Base-by-base conservation (phyloP, 2,797 vertebrate species). In the Pangasius sanitwongsei region DNA sequence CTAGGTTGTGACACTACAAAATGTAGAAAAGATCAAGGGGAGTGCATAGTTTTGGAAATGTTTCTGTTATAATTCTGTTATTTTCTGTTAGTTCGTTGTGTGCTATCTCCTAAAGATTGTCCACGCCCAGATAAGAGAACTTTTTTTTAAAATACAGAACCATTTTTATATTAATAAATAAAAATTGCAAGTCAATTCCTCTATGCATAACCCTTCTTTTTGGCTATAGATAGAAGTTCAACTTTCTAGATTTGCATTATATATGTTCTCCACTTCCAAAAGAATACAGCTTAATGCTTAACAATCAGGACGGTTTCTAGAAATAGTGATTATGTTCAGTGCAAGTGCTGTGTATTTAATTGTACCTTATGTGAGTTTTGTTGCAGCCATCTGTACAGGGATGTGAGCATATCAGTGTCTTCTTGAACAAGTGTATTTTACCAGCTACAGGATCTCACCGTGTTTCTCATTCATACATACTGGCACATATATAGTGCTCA, bases 311-410 rank as follows among this genome's bases (percentile, higher is more conserved):
- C 4, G 13, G 37, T 55, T 50, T 74, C 55, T 81, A 28, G 18
- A 82, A 74, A 44, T 87, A 65, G 12, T 3, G 55, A 37, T 82
- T 11, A 74, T 80, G 28, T 86, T 59, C 53, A 37, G 59, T n/a
- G 57, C 15, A 48, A 61, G 23, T 7, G 20, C 25, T 59, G 44
- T 48, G 31, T 61, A 63, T 69, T 70, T 31, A 55, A 85, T 34
- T 37, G 28, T 59, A 4, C 63, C 65, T 20, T 72, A 70, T 81
- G 88, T 72, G 75, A 59, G 55, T 15, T 84, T 65, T 63, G 53
- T 44, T 37, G 57, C 82, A 28, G 77, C 77, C 67, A 86, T 89
- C 84, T 89, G 84, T 86, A 53, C 84, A 48, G 74, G 50, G 20
- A 70, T 34, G 2, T 23, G 28, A 50, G 34, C 15, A 50, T 55